phyloP scores from a whole-genome alignment of 2,888 invertebrate species.

The Scaptomyza parva region DNA sequence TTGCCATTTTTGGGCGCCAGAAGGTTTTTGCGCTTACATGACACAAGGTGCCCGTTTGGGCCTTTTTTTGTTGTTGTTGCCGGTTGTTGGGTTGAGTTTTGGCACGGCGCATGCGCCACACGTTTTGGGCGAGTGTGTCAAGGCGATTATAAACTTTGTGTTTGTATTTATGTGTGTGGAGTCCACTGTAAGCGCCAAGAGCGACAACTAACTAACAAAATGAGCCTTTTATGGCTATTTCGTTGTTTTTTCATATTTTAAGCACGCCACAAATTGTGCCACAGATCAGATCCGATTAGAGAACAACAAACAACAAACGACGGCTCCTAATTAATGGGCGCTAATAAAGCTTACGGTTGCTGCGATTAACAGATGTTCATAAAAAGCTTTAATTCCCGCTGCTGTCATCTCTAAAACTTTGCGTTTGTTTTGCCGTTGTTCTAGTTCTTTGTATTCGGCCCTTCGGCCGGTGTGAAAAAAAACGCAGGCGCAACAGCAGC shows the following conservation, averaged over 20 bases:
- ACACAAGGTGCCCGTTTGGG: conserved; percentile 54
- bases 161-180: conserved; percentile 24
- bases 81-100: conserved; percentile 44
- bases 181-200: conserved; percentile 26
- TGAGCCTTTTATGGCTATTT: conserved; percentile 69
- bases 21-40: conserved; percentile 63
- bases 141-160: conserved; percentile 36
- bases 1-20: conserved; percentile 76
- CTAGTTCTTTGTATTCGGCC: conserved; percentile 14
- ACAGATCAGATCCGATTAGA: conserved; percentile 7
- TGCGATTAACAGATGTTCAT: conserved; percentile 34
- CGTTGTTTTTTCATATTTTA: conserved; percentile 53
- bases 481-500: conserved; percentile 53
- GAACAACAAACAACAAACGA: conserved; percentile 4
- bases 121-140: conserved; percentile 79
- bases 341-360: conserved; percentile 58
- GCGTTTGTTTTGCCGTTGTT: conserved; percentile 18
- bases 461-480: background rate
- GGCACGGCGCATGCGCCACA: conserved; percentile 74
- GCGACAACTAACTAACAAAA: conserved; percentile 20
- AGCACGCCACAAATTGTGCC: conserved; percentile 19
- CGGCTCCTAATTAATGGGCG: conserved; percentile 64
- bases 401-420: background rate
- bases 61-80: conserved; percentile 30
- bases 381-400: background rate